Conservation (phyloP, 92 coral and sea anemone species). For the Umimayanthus kanabou region DNA sequence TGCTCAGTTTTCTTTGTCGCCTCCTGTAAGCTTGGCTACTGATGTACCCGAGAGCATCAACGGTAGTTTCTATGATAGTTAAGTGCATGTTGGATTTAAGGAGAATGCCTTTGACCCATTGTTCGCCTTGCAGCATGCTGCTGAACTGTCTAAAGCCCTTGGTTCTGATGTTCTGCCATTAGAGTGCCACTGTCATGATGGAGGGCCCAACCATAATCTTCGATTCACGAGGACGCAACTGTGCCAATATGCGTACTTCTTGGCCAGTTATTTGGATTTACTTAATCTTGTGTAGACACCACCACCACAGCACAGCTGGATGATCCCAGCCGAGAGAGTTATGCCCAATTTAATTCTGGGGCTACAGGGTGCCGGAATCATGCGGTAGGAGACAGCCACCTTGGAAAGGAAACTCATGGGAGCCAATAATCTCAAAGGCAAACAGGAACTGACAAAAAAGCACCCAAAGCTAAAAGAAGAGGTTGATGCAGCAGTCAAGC, state of each 20-base stretch:
- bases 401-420: too few relatives aligned
- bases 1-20: too few relatives aligned
- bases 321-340: slow-evolving; percentile 62
- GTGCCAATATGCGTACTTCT: slow-evolving; percentile 43
- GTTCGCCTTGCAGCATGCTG: slow-evolving; percentile 61
- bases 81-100: slow-evolving; percentile 41
- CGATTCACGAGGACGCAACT: slow-evolving; percentile 45
- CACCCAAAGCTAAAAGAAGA: too few relatives aligned
- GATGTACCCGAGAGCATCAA: too few relatives aligned
- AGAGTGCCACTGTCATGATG: slow-evolving; percentile 46
- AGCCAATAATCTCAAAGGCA: too few relatives aligned
- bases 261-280: slow-evolving; percentile 32
- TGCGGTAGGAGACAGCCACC: too few relatives aligned
- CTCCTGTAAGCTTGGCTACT: too few relatives aligned
- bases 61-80: too few relatives aligned
- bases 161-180: background rate
- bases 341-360: slow-evolving; percentile 50
- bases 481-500: too few relatives aligned
- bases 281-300: slow-evolving; percentile 44
- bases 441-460: too few relatives aligned
- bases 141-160: slow-evolving; percentile 30
- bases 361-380: too few relatives aligned
- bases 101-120: slow-evolving; percentile 56
- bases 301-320: slow-evolving; percentile 56
- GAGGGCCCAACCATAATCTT: slow-evolving; percentile 47